Evolutionary conservation across 2,797 vertebrate species (phyloP), one percentile per base, ranked within the genome.

Genomic region (Florisuga fusca): DNA sequence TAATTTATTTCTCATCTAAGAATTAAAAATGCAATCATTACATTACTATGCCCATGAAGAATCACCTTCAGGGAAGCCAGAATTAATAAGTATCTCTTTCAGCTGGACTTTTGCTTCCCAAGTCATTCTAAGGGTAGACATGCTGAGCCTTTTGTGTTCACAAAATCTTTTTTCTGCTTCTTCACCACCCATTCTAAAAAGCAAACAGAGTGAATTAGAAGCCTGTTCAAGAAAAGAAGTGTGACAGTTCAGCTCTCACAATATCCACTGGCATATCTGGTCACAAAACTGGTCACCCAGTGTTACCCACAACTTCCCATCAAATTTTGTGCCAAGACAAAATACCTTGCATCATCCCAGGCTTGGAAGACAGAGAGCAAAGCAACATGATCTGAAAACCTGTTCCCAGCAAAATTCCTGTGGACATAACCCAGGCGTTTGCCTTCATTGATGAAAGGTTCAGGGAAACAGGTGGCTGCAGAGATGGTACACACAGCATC

Each of bases 91-190:
- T 94, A 99, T 99, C 12, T 99, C 99, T 96, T 99, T 99, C 90
- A 99, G 98, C 95, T 99, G 99, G 62, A 99, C 99, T 97, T 99
- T 99, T 64, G 99, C 99, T 97, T 99, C 99, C 99, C 99, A 99
- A 31, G 99, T 99, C 99, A 99, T 99, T 97, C 99, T 98, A 61
- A 99, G 98, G 6, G 99, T 99, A 23, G 99, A 97, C 99, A 99
- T 99, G 97, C 99, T 99, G 36, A 99, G 98, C 77, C 99, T 98
- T 94, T 99, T 99, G 96, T 99, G 99, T n/a, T 99, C 99, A 96
- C 99, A 99, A 97, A 99, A 99, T n/a, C 98, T 97, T 36, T 72
- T 98, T 88, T 99, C 99, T 34, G 99, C 98, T 20, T 99, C 99
- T 97, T 99, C 99, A 6, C 99, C 99, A 43, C 98, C 98, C 90